A percentile compares a stretch with the other conserved stretches of the same genome.
Evolutionary conservation across 1,140 invertebrate genomes (phyloP).

Genomic region (Scaptodrosophila lebanonensis): DNA sequence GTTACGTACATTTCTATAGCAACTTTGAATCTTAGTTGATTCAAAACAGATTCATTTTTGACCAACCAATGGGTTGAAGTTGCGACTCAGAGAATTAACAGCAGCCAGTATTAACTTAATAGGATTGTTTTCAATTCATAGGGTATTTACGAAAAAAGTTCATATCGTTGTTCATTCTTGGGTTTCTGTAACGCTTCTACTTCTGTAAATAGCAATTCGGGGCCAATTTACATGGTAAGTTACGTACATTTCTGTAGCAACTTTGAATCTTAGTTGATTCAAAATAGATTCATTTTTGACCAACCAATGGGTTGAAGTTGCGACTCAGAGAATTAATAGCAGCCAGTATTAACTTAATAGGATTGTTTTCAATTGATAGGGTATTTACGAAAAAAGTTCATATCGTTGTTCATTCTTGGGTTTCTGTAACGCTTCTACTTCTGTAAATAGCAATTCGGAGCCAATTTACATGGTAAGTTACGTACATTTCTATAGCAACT

Average conservation of each 20-base stretch:
- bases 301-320: conserved; percentile 22
- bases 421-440: conserved; percentile 41
- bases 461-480: conserved; percentile 35
- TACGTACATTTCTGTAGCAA: conserved; percentile 14
- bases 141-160: no score
- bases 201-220: conserved; percentile 8
- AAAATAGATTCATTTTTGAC: conserved; percentile 10
- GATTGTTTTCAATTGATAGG: no score
- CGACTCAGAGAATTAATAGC: no score
- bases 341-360: no score
- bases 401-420: no score
- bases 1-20: conserved; percentile 14
- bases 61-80: conserved; percentile 24
- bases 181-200: conserved; percentile 20
- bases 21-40: conserved; percentile 17
- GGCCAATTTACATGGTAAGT: conserved; percentile 18
- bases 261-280: conserved; percentile 14
- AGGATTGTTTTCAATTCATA: no score
- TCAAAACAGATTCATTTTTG: conserved; percentile 7
- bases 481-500: conserved; percentile 39
- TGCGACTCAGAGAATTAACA: no score
- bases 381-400: no score
- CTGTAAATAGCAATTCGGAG: conserved; percentile 14
- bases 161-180: no score
- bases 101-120: no score